phyloP scores from a whole-genome alignment of 2,888 invertebrate genomes.

The Germaria angustata region DNA sequence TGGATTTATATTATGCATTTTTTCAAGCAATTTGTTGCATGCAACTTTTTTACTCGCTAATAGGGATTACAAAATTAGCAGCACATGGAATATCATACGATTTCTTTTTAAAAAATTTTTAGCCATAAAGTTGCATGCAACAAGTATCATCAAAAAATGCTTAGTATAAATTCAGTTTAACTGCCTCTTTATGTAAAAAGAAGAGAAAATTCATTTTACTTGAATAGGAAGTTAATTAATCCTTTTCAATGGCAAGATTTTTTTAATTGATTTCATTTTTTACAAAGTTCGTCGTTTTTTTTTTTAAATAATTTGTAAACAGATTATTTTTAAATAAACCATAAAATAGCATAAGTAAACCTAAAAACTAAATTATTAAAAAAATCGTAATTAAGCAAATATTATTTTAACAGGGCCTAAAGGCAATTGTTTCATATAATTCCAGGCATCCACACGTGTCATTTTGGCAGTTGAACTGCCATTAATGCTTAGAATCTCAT shows the following conservation, averaged over 20 bases:
- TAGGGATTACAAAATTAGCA: too few relatives aligned
- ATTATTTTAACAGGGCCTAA: constrained; percentile 87
- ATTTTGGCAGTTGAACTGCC: constrained; percentile 89
- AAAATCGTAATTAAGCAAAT: constrained; percentile 72
- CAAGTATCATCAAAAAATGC: too few relatives aligned
- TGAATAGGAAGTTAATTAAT: too few relatives aligned
- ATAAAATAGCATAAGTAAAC: constrained; percentile 38
- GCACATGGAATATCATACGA: too few relatives aligned
- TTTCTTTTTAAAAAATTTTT: too few relatives aligned
- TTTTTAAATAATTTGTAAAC: constrained; percentile 53
- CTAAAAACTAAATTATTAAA: constrained; percentile 41
- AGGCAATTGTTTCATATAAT: constrained; percentile 92
- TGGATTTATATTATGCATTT: too few relatives aligned
- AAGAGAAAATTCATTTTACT: too few relatives aligned
- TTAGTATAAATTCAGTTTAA: too few relatives aligned
- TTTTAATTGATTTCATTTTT: constrained; percentile 28
- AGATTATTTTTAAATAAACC: constrained; percentile 39
- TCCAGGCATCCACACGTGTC: constrained; percentile 97
- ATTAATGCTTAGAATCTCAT: constrained; percentile 92
- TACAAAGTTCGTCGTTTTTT: constrained; percentile 11
- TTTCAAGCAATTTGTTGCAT: too few relatives aligned
- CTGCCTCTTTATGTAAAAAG: too few relatives aligned
- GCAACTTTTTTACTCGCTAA: too few relatives aligned
- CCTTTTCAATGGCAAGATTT: constrained; percentile 67
- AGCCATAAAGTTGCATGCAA: too few relatives aligned